Conservation (phyloP, 2,888 invertebrate species). For the Folsomia manolachei region DNA sequence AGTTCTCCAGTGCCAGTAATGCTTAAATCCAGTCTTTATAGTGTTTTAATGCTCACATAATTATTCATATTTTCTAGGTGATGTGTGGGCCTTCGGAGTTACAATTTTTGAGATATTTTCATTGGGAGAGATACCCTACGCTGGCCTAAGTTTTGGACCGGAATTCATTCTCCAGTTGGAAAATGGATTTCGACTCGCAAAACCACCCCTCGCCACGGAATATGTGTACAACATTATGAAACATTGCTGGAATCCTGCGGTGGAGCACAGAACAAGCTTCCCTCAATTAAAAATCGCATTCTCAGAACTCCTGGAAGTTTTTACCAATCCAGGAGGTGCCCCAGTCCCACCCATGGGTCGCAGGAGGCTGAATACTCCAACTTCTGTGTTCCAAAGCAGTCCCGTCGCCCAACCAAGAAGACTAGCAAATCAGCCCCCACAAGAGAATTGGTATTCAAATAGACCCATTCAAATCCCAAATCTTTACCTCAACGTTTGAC, state of each 20-base stretch:
- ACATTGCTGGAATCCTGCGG: slow-evolving; percentile 25
- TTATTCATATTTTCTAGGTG: slow-evolving; percentile 14
- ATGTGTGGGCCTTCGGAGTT: slow-evolving; percentile 32
- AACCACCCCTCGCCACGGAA: slow-evolving; percentile 25
- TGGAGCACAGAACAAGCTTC: slow-evolving; percentile 19
- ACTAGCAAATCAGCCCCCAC: neutral
- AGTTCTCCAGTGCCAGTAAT: slow-evolving; percentile 10
- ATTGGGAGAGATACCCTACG: slow-evolving; percentile 25
- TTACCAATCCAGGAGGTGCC: neutral
- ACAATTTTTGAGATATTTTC: slow-evolving; percentile 13
- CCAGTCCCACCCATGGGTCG: neutral
- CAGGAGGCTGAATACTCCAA: neutral
- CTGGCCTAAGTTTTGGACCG: slow-evolving; percentile 27
- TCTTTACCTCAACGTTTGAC: neutral
- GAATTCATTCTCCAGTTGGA: slow-evolving; percentile 31
- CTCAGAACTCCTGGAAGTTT: neutral
- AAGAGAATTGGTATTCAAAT: neutral
- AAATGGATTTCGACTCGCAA: slow-evolving; percentile 30
- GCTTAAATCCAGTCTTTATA: neutral
- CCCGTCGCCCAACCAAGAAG: neutral
- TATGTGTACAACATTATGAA: slow-evolving; percentile 36
- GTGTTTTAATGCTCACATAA: neutral
- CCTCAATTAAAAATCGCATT: neutral
- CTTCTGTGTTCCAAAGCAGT: neutral
- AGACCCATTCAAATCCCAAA: neutral